Conservation (phyloP, 2,797 vertebrate species). For the Cryptoblepharus egeriae region DNA sequence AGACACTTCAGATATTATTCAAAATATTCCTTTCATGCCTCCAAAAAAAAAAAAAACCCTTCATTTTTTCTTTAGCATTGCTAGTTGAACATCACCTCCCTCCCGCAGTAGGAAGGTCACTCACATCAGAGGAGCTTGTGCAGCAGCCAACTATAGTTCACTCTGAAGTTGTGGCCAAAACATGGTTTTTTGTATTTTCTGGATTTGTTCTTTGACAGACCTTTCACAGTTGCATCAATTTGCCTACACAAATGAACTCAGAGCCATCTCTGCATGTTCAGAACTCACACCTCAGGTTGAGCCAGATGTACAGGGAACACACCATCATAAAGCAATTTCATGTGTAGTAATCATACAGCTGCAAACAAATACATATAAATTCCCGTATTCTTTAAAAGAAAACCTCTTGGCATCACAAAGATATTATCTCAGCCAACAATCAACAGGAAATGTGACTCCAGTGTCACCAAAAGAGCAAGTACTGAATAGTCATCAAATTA, state of each 20-base stretch:
- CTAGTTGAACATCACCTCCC: too few species aligned
- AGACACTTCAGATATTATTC: too few species aligned
- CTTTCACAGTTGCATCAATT: not conserved
- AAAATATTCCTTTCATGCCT: too few species aligned
- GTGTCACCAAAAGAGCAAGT: not conserved
- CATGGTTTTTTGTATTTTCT: too few species aligned
- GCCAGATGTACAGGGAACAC: not conserved
- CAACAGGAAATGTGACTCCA: not conserved
- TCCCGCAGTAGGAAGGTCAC: too few species aligned
- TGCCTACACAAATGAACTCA: not conserved
- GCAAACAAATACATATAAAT: not conserved
- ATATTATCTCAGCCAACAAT: not conserved
- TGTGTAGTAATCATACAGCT: not conserved
- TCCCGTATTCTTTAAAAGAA: not conserved
- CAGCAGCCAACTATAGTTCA: too few species aligned
- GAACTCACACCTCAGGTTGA: not conserved
- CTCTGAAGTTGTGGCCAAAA: too few species aligned
- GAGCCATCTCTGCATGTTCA: not conserved
- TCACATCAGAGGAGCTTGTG: too few species aligned
- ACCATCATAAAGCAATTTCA: not conserved
- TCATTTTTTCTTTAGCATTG: too few species aligned
- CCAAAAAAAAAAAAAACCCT: too few species aligned
- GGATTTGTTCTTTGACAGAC: too few species aligned
- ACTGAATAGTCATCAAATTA: conserved; percentile 9
- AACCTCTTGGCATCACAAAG: not conserved